Conservation (phyloP, 2,797 vertebrate genomes). For the Salarias fasciatus region DNA sequence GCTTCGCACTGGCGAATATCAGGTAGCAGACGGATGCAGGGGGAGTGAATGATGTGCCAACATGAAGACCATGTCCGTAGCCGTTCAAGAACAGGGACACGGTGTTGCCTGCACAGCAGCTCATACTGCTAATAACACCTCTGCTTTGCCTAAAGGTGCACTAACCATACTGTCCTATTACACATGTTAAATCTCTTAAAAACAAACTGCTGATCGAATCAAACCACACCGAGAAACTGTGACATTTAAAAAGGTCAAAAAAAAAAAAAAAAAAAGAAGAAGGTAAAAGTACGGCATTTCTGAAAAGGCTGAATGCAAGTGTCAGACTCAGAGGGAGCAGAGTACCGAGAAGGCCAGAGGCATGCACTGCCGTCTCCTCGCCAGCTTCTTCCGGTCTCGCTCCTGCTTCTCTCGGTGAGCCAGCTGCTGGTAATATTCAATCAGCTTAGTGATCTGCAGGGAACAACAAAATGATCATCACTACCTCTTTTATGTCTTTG, state of each 20-base stretch:
- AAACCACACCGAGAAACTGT: slow-evolving; percentile 10
- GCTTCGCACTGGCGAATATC: slow-evolving; percentile 16
- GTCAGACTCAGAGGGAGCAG: slow-evolving; percentile 43
- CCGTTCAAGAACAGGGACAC: slow-evolving; percentile 11
- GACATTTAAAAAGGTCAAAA: slow-evolving; percentile 23
- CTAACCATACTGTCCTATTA: background rate
- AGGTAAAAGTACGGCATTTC: no score
- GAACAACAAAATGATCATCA: background rate
- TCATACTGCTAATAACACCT: background rate
- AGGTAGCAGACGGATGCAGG: slow-evolving; percentile 34
- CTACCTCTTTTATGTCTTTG: no score
- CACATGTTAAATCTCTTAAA: background rate
- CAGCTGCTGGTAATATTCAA: slow-evolving; percentile 98
- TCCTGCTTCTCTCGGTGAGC: slow-evolving; percentile 98
- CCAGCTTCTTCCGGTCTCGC: slow-evolving; percentile 95
- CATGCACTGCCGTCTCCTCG: slow-evolving; percentile 94
- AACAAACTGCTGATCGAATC: background rate
- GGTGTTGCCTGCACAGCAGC: slow-evolving; percentile 11
- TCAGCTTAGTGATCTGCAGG: slow-evolving; percentile 94
- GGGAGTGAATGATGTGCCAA: slow-evolving; percentile 24
- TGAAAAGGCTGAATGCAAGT: slow-evolving; percentile 12
- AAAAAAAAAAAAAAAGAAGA: no score
- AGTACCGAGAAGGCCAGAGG: slow-evolving; percentile 97
- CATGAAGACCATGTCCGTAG: slow-evolving; percentile 17
- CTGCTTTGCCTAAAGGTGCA: background rate